phyloP scores from a whole-genome alignment of 2,113 vertebrate species.

The Tachuris rubrigastra region DNA sequence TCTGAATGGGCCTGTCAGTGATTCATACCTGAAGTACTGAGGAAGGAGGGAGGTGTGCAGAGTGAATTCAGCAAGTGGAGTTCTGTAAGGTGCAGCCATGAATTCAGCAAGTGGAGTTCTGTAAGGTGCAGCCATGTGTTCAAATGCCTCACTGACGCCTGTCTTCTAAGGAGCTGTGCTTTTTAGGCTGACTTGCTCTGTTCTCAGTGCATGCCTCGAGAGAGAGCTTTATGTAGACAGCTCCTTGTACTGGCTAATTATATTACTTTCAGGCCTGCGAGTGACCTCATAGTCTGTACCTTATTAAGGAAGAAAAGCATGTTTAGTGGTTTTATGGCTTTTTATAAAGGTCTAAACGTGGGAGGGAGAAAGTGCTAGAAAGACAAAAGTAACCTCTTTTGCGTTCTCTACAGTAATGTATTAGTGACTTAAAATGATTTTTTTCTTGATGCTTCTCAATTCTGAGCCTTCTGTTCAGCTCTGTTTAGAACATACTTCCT shows the following conservation, averaged over 20 bases:
- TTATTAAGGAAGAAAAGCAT: neutral
- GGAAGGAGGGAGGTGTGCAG: neutral
- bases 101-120: neutral
- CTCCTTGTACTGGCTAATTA: neutral
- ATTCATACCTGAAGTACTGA: neutral
- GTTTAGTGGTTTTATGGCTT: neutral
- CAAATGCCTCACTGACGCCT: neutral
- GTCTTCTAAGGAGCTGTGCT: neutral
- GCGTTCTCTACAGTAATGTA: neutral
- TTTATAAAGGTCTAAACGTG: neutral
- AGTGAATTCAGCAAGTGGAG: neutral
- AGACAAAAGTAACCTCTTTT: neutral
- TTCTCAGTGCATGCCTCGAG: neutral
- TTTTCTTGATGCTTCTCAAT: neutral
- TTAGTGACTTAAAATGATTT: neutral
- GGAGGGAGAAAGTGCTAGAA: neutral
- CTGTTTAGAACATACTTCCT: neutral
- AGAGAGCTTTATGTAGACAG: neutral
- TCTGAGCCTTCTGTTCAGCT: neutral
- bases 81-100: neutral
- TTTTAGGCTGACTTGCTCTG: neutral
- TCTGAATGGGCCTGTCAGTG: neutral
- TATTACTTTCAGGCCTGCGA: neutral
- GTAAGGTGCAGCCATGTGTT: neutral
- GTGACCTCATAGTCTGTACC: neutral